Percentiles rank a stretch among this genome's conserved stretches.
Conservation (phyloP, 2,113 vertebrate genomes). For the Siniperca knerii region DNA sequence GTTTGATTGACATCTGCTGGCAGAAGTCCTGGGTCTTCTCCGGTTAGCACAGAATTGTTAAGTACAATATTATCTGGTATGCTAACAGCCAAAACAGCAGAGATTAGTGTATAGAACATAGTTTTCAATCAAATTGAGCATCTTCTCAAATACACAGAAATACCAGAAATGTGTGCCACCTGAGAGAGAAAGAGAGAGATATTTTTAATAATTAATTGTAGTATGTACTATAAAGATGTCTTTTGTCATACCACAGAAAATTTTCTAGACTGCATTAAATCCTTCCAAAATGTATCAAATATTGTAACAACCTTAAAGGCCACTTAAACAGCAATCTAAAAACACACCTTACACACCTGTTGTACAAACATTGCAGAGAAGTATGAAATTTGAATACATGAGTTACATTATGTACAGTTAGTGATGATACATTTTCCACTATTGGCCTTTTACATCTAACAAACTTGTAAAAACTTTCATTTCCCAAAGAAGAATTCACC, state of each 20-base stretch:
- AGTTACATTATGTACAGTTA: not conserved
- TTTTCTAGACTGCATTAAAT: too few relatives aligned
- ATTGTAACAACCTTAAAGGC: not conserved
- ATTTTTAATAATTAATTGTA: not conserved
- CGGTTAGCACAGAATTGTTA: too few relatives aligned
- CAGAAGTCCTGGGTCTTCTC: too few relatives aligned
- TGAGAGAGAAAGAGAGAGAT: not conserved
- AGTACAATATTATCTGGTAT: too few relatives aligned
- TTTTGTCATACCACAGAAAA: not conserved
- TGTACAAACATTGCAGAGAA: not conserved
- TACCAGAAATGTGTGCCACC: not conserved
- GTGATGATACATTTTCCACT: not conserved
- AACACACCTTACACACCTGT: too few relatives aligned
- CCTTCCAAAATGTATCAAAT: not conserved
- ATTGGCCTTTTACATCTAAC: not conserved
- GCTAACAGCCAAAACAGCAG: too few relatives aligned
- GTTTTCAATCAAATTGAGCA: not conserved
- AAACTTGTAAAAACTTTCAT: not conserved
- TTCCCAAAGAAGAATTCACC: not conserved
- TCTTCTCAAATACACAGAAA: not conserved
- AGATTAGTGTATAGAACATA: too few relatives aligned
- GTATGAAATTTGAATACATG: not conserved
- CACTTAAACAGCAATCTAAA: too few relatives aligned
- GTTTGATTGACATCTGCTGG: too few relatives aligned
- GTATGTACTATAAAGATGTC: not conserved